phyloP scores from a whole-genome alignment of 2,797 vertebrate genomes.

The Pseudocheirus occidentalis region DNA sequence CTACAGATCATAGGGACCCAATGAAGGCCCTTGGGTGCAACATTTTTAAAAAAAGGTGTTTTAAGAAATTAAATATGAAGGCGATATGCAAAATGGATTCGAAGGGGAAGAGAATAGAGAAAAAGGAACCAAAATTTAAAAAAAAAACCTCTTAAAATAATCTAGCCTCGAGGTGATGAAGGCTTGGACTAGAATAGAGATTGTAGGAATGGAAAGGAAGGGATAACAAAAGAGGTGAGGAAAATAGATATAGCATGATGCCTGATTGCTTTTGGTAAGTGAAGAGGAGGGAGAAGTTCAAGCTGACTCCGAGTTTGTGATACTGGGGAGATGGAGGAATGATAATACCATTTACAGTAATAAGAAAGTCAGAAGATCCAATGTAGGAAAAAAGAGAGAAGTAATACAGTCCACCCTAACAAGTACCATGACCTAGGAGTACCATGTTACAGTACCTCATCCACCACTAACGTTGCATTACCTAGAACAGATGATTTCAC shows the following conservation, averaged over 20 bases:
- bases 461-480: neutral
- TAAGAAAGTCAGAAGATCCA: neutral
- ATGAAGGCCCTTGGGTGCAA: slow-evolving; percentile 2
- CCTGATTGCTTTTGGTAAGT: neutral
- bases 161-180: neutral
- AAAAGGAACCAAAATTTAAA: neutral
- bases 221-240: neutral
- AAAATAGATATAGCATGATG: neutral
- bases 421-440: neutral
- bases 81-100: neutral
- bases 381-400: neutral
- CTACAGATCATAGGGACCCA: neutral
- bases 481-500: neutral
- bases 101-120: neutral
- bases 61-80: slow-evolving; percentile 1
- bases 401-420: neutral
- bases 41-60: neutral
- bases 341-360: neutral
- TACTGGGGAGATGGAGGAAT: neutral
- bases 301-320: neutral
- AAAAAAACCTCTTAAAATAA: neutral
- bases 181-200: neutral
- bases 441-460: neutral
- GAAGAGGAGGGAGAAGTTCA: neutral
- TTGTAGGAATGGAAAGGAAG: neutral